phyloP scores from a whole-genome alignment of 2,888 invertebrate species.

The Lasioglossum zephyrum region DNA sequence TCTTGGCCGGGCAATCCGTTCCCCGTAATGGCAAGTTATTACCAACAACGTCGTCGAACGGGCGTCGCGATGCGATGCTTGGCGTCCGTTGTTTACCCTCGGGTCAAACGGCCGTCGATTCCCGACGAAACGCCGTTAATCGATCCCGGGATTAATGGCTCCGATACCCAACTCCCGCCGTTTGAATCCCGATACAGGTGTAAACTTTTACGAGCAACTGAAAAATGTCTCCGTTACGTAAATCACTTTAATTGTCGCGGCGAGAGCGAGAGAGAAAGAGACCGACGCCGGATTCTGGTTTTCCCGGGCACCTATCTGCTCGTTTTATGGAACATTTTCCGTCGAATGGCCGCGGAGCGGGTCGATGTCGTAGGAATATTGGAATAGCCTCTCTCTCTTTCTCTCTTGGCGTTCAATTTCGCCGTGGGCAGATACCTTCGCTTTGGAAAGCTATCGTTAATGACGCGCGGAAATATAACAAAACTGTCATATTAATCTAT shows the following conservation, averaged over 20 bases:
- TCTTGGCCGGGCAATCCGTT: slow-evolving; percentile 55
- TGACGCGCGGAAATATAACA: not conserved
- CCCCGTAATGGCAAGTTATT: slow-evolving; percentile 74
- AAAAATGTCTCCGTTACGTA: slow-evolving; percentile 49
- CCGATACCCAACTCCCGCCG: slow-evolving; percentile 46
- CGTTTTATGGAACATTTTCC: slow-evolving; percentile 6
- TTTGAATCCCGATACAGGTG: slow-evolving; percentile 54
- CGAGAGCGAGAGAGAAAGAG: not conserved
- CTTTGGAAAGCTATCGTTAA: not conserved
- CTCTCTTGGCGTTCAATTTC: not conserved
- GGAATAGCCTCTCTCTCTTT: not conserved
- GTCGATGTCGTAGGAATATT: slow-evolving; percentile 4
- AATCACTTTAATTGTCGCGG: slow-evolving; percentile 55
- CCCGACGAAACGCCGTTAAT: slow-evolving; percentile 61
- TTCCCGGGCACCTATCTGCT: slow-evolving; percentile 10
- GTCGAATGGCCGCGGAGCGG: not conserved
- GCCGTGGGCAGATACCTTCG: not conserved
- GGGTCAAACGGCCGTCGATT: slow-evolving; percentile 57
- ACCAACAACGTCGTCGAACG: slow-evolving; percentile 48
- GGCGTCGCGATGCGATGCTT: slow-evolving; percentile 32
- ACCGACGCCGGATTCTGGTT: not conserved
- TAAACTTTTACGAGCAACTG: slow-evolving; percentile 57
- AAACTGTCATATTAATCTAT: not conserved
- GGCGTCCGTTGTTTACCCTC: slow-evolving; percentile 54
- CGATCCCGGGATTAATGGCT: slow-evolving; percentile 59